These are phyloP conservation scores for Temnothorax longispinosus DNA, from an alignment of 1,140 invertebrate species.

Conservation along the genomic window DNA sequence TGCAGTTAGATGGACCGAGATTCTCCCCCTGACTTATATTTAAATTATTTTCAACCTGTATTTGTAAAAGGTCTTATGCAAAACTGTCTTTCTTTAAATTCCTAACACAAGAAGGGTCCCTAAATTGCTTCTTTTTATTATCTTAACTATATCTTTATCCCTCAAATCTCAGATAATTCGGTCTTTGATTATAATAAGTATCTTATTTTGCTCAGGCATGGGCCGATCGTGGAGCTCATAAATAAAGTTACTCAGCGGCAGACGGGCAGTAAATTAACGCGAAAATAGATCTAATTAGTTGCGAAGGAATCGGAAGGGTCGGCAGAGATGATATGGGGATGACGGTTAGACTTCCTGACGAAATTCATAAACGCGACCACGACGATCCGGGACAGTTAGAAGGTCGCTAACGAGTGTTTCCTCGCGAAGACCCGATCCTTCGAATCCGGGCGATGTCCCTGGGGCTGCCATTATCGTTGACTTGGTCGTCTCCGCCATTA, in stretches of 20 bases:
- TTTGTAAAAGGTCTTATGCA: not conserved
- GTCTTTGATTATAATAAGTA: not conserved
- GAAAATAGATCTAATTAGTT: constrained; percentile 76
- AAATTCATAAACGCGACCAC: constrained; percentile 74
- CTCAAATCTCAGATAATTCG: not conserved
- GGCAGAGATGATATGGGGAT: constrained; percentile 50
- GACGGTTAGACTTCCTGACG: constrained; percentile 70
- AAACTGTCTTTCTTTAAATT: not conserved
- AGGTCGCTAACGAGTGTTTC: constrained; percentile 82
- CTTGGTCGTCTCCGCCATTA: constrained; percentile 75
- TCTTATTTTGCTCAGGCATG: not conserved
- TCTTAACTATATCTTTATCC: not conserved
- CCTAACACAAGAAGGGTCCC: not conserved
- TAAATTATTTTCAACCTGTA: not conserved
- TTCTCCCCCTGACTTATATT: not conserved
- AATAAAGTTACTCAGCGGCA: constrained; percentile 72
- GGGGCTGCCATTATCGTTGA: constrained; percentile 81
- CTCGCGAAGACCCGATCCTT: constrained; percentile 64
- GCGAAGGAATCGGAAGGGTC: constrained; percentile 29
- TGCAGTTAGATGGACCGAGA: not conserved
- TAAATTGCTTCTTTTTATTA: not conserved
- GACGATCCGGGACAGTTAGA: constrained; percentile 77
- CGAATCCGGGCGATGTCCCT: constrained; percentile 73
- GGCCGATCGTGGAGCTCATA: constrained; percentile 39
- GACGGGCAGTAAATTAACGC: constrained; percentile 77